Percentiles rank a stretch among this genome's conserved stretches.
phyloP scores from a whole-genome alignment of 2,888 invertebrate genomes.

The Noctua pronuba region DNA sequence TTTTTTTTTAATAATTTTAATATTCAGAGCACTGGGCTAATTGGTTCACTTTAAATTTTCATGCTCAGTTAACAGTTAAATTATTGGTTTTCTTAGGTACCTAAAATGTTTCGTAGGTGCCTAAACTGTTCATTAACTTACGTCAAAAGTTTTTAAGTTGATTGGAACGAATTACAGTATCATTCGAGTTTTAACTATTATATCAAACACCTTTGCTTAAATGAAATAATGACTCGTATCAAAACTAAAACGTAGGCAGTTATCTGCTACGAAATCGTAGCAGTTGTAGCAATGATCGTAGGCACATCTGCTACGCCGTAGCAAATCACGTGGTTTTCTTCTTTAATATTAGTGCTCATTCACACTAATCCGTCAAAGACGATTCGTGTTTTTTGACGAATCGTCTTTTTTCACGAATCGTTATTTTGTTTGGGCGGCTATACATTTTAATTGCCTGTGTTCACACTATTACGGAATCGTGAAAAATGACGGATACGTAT shows the following conservation, averaged over 20 bases:
- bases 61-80: neutral
- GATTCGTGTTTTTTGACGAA: too few species aligned
- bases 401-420: too few species aligned
- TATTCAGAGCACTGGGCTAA: neutral
- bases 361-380: too few species aligned
- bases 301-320: neutral
- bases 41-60: neutral
- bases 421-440: too few species aligned
- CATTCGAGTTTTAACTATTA: neutral
- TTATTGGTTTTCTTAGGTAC: neutral
- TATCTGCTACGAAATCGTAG: neutral
- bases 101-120: too few species aligned
- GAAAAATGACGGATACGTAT: too few species aligned
- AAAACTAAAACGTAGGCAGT: neutral
- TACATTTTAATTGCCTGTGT: too few species aligned
- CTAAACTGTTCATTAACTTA: neutral
- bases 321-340: neutral
- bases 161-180: neutral
- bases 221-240: neutral
- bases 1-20: neutral
- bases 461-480: too few species aligned
- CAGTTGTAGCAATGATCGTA: neutral
- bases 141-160: neutral
- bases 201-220: neutral
- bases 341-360: too few species aligned